Evolutionary conservation across 2,888 invertebrate species (phyloP).

Genomic region (Troides helena): DNA sequence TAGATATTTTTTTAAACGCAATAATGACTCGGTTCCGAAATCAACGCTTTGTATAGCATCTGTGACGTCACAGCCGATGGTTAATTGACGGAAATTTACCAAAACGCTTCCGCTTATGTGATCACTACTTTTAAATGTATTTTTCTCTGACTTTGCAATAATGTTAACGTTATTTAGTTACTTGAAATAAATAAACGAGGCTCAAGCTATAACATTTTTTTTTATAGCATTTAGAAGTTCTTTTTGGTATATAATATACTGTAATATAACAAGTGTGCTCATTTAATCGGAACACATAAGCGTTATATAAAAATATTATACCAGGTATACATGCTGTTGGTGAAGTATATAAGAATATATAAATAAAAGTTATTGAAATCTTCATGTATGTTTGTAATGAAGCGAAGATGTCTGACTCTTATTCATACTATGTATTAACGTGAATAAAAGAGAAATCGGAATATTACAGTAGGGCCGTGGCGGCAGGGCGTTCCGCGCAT

Average conservation of each 20-base stretch:
- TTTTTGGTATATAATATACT: no score
- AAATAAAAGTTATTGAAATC: neutral
- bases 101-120: neutral
- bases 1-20: neutral
- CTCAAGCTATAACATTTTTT: neutral
- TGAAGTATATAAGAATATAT: no score
- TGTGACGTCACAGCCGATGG: conserved; percentile 7
- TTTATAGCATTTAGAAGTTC: no score
- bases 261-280: no score
- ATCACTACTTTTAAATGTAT: neutral
- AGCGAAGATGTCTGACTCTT: conserved; percentile 51
- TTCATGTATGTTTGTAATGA: conserved; percentile 26
- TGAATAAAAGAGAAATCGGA: conserved; percentile 73
- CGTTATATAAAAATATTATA: no score
- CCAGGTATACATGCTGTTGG: no score
- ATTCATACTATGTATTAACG: conserved; percentile 66
- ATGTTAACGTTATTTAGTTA: neutral
- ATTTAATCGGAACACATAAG: no score
- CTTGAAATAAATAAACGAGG: neutral
- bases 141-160: neutral
- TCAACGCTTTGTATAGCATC: neutral
- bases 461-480: conserved; percentile 60
- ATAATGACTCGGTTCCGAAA: neutral
- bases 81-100: conserved; percentile 4
- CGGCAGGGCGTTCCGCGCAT: conserved; percentile 62